These are phyloP conservation scores for Cerastoderma edule DNA, from an alignment of 2,888 invertebrate species.

Conservation along the genomic window DNA sequence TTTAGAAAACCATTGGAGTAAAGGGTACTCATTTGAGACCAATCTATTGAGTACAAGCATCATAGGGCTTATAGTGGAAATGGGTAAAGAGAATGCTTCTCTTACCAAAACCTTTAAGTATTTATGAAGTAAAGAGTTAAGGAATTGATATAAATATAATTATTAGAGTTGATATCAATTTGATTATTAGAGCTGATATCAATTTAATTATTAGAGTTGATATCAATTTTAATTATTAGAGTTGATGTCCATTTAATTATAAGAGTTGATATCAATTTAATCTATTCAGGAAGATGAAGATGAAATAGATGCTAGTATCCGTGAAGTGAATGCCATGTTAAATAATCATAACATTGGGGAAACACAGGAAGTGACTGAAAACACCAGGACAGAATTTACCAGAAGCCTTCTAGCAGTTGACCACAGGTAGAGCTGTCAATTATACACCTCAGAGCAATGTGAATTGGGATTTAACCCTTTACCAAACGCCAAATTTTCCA, in stretches of 20 bases:
- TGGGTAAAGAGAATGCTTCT: too few relatives aligned
- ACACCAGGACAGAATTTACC: slow-evolving; percentile 64
- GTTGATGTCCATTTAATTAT: neutral
- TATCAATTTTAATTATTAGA: neutral
- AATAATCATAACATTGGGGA: slow-evolving; percentile 84
- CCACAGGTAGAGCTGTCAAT: slow-evolving; percentile 80
- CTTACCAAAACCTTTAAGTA: neutral
- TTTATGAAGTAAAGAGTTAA: neutral
- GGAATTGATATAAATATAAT: neutral
- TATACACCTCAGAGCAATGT: too few relatives aligned
- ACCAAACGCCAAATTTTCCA: too few relatives aligned
- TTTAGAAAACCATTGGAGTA: too few relatives aligned
- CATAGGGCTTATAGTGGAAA: too few relatives aligned
- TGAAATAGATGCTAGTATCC: slow-evolving; percentile 88
- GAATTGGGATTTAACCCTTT: too few relatives aligned
- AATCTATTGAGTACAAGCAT: too few relatives aligned
- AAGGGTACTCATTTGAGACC: too few relatives aligned
- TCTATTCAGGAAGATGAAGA: slow-evolving; percentile 84
- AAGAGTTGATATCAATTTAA: neutral
- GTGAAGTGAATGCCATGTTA: slow-evolving; percentile 88
- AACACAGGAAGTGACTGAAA: slow-evolving; percentile 24
- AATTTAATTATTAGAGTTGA: neutral
- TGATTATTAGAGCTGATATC: neutral
- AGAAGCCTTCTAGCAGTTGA: slow-evolving; percentile 86
- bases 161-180: neutral